These are phyloP conservation scores for Coptodon rendalli DNA, from an alignment of 2,113 vertebrate genomes.

Conservation along the genomic window DNA sequence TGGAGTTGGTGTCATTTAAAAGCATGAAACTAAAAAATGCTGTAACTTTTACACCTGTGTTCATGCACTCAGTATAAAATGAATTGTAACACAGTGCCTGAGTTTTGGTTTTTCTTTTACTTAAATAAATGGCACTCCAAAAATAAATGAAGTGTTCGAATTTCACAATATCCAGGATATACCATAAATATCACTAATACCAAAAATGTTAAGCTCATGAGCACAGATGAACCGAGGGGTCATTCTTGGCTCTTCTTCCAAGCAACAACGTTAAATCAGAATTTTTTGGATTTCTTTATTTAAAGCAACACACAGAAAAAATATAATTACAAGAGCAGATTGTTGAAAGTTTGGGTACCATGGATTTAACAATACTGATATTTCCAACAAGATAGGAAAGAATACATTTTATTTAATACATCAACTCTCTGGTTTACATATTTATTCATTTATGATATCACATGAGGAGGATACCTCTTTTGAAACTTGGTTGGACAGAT, in stretches of 20 bases:
- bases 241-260: not conserved
- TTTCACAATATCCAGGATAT: not conserved
- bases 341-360: not conserved
- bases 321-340: not conserved
- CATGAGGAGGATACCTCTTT: not conserved
- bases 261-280: not conserved
- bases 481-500: not conserved
- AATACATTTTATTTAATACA: not conserved
- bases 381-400: not conserved
- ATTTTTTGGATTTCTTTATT: constrained; percentile 20
- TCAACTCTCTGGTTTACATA: not conserved
- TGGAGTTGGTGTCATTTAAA: not conserved
- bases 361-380: not conserved
- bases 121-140: not conserved
- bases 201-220: not conserved
- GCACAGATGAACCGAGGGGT: accelerated
- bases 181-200: not conserved
- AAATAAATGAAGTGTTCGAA: not conserved
- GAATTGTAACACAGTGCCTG: not conserved
- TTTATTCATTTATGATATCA: constrained; percentile 5
- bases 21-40: not conserved
- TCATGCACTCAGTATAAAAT: not conserved
- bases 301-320: constrained; percentile 22
- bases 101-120: not conserved
- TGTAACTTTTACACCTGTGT: not conserved